Base-by-base conservation (phyloP, 1,140 invertebrate species). In the Euwallacea fornicatus region DNA sequence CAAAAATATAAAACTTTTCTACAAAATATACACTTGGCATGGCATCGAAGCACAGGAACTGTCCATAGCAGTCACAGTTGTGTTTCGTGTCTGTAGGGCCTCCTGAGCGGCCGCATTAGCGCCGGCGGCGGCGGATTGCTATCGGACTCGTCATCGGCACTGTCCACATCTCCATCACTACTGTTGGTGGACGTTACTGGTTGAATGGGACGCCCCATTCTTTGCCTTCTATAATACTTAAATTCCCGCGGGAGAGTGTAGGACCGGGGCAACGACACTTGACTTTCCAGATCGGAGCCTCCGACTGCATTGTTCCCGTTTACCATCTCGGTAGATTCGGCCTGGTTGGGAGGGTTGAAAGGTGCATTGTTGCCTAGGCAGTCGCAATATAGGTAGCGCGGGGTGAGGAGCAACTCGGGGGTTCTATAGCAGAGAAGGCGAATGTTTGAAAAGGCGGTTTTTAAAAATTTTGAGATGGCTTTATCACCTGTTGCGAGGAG, bases 191-290 rank as follows among this genome's bases (percentile, higher is more conserved):
- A 93, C 41, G 90, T 88, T 13, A 92, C 82, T 77, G 90, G 89
- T 78, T 89, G 88, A 8, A 83, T 76, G 6, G 77, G 74, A 66
- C 81, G 78, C 64, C 79, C 73, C n/a, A 77, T 74, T 54, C 85
- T 81, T 64, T 83, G 85, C 68, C 70, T 72, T 63, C 90, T 82
- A 82, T 91, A 91, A 82, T 93, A 93, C 75, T 91, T 91, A 80
- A 93, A 94, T 81, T 94, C 91, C 41, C 92, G 86, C 0, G 92
- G 93, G 10, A 95, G 81, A 0, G 93, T 94, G 78, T 94, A 94
- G 21, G 91, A 93, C 42, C 92, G 85, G 0, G 93, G 92, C 13
- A 94, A 79, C 0, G 91, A 93, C 60, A 94, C 86, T 83, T 91
- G 90, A 78, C 89, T 91, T 79, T 91, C 90, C 66, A 91, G 86